These are phyloP conservation scores for Myoxocephalus aenaeus DNA, from an alignment of 2,797 vertebrate species.

Conservation along the genomic window DNA sequence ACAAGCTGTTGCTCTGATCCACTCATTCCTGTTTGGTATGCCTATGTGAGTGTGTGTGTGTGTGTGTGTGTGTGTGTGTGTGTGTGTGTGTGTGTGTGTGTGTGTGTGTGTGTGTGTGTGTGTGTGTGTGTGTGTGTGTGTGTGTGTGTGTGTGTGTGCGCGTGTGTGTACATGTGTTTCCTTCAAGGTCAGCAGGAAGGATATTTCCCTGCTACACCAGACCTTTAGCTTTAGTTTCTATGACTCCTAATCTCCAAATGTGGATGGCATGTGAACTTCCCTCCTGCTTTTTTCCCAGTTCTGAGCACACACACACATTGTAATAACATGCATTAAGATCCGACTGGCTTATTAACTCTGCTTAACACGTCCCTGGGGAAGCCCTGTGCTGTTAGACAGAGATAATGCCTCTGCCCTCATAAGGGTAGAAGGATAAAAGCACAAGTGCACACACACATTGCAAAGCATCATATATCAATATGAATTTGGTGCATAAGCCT, in stretches of 20 bases:
- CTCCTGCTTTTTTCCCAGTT: neutral
- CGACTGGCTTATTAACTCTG: constrained; percentile 3
- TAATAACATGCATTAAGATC: constrained; percentile 27
- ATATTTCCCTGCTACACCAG: constrained; percentile 18
- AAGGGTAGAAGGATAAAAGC: neutral
- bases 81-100: constrained; percentile 27
- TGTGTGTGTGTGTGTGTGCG: constrained; percentile 27
- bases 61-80: neutral
- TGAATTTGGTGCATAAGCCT: constrained; percentile 30
- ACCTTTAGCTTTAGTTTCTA: constrained; percentile 46
- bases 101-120: constrained; percentile 29
- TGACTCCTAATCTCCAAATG: constrained; percentile 45
- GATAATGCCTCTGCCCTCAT: constrained; percentile 3
- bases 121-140: constrained; percentile 27
- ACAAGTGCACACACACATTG: neutral
- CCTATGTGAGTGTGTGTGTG: constrained; percentile 32
- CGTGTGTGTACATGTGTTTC: constrained; percentile 19
- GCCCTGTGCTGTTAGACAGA: constrained; percentile 3
- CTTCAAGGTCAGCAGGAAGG: constrained; percentile 69
- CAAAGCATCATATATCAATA: neutral
- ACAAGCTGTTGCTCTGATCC: constrained; percentile 58
- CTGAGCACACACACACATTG: neutral
- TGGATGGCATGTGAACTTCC: constrained; percentile 38
- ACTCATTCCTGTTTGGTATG: constrained; percentile 66
- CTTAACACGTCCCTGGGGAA: constrained; percentile 12